Base-by-base conservation (phyloP, 1,140 invertebrate genomes). In the Drepana arcuata region DNA sequence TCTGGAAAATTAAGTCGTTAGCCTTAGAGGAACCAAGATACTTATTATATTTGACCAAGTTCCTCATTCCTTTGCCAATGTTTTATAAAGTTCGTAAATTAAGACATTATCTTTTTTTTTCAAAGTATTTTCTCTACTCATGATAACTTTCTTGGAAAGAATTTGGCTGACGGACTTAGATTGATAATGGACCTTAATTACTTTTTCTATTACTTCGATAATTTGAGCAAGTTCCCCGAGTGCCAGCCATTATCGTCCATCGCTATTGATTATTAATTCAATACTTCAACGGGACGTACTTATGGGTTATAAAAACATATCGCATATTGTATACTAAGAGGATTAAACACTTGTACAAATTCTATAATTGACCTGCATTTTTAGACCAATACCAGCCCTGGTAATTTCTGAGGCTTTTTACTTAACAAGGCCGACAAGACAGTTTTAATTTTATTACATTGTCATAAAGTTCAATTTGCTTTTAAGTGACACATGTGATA, bases 341-440 rank as follows among this genome's bases (percentile, higher is more conserved):
- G n/a, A n/a, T n/a, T n/a, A n/a, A n/a, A n/a, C n/a, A n/a, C n/a
- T n/a, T n/a, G n/a, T n/a, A n/a, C n/a, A n/a, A n/a, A n/a, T n/a
- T n/a, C n/a, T n/a, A n/a, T n/a, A n/a, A n/a, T n/a, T n/a, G n/a
- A n/a, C n/a, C n/a, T n/a, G n/a, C 45, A 47, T 52, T 44, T 52
- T 52, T 58, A 55, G 43, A 41, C 25, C 37, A 40, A 45, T n/a
- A n/a, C n/a, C n/a, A n/a, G n/a, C n/a, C n/a, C n/a, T n/a, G n/a
- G n/a, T n/a, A n/a, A n/a, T n/a, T n/a, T n/a, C n/a, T n/a, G n/a
- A n/a, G n/a, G 56, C 65, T 64, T 59, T 66, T 48, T 50, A 61
- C 51, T 61, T 66, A 69, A 69, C 66, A 64, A 63, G 51, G 39
- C 56, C 18, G 25, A 41, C 21, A 32, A 27, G 35, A 25, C 27